Evolutionary conservation across 1,140 invertebrate genomes (phyloP).

Genomic region (Caerostris extrusa): DNA sequence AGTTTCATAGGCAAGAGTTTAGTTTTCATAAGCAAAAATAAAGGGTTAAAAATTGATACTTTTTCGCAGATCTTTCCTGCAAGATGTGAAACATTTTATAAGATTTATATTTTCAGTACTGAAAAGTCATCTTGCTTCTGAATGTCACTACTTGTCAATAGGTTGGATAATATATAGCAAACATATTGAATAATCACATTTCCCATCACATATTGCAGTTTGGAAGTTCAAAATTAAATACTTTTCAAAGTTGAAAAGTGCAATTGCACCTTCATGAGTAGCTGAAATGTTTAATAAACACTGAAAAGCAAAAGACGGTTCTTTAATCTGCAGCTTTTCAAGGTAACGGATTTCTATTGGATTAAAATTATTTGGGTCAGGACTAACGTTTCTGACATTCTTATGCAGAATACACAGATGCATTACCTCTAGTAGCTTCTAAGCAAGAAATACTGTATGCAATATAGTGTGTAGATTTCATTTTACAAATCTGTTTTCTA

Average conservation of each 20-base stretch:
- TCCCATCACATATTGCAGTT: neutral
- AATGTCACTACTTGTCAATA: neutral
- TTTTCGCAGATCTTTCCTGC: neutral
- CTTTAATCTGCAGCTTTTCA: neutral
- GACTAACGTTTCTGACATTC: no score
- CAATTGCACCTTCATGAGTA: neutral
- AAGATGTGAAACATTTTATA: neutral
- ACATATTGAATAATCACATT: neutral
- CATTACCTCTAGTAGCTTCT: no score
- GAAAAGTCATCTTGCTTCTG: neutral
- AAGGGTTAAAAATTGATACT: conserved; percentile 23
- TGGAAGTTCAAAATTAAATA: neutral
- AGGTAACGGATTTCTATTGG: no score
- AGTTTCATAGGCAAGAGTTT: no score
- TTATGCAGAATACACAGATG: no score
- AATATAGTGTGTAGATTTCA: no score
- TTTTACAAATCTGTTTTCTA: no score
- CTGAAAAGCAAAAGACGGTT: neutral
- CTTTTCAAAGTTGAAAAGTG: neutral
- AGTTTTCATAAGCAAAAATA: no score
- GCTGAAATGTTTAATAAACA: conserved; percentile 2
- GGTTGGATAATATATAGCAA: conserved; percentile 27
- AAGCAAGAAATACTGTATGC: no score
- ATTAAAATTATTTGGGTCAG: no score
- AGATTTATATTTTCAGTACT: neutral